phyloP scores from a whole-genome alignment of 2,888 invertebrate genomes.

The Hydroisotoma schaefferi region DNA sequence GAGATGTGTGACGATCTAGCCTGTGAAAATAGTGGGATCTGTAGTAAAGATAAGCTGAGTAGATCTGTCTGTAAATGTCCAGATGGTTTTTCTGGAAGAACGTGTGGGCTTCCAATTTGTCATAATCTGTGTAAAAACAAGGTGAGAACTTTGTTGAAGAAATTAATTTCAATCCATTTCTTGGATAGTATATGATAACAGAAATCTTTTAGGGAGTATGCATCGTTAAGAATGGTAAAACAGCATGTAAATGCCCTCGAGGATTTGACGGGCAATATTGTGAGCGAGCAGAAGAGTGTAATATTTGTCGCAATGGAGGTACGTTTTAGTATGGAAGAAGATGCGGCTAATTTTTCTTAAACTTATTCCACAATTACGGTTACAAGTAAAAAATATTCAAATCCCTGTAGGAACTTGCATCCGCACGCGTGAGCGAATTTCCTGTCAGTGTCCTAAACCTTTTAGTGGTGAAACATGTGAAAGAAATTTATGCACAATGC shows the following conservation, averaged over 20 bases:
- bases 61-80: constrained; percentile 53
- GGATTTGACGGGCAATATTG: constrained; percentile 61
- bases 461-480: constrained; percentile 58
- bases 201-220: constrained; percentile 53
- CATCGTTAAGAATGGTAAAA: constrained; percentile 50
- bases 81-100: constrained; percentile 57
- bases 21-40: constrained; percentile 64
- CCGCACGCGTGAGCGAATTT: constrained; percentile 20
- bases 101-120: constrained; percentile 56
- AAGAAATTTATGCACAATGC: constrained; percentile 55
- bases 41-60: constrained; percentile 51
- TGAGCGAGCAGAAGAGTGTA: constrained; percentile 60
- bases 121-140: constrained; percentile 52
- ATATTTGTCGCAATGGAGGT: constrained; percentile 62
- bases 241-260: constrained; percentile 55
- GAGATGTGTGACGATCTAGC: constrained; percentile 59
- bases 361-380: too few species aligned
- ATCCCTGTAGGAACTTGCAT: not conserved
- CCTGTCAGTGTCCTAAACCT: constrained; percentile 55
- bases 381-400: too few species aligned
- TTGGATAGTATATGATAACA: not conserved
- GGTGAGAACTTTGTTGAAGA: constrained; percentile 43
- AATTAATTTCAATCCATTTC: constrained; percentile 8
- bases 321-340: constrained; percentile 38
- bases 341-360: too few species aligned